Evolutionary conservation across 64 coral and sea anemone genomes (phyloP).

Genomic region (Catalaphyllia jardinei): DNA sequence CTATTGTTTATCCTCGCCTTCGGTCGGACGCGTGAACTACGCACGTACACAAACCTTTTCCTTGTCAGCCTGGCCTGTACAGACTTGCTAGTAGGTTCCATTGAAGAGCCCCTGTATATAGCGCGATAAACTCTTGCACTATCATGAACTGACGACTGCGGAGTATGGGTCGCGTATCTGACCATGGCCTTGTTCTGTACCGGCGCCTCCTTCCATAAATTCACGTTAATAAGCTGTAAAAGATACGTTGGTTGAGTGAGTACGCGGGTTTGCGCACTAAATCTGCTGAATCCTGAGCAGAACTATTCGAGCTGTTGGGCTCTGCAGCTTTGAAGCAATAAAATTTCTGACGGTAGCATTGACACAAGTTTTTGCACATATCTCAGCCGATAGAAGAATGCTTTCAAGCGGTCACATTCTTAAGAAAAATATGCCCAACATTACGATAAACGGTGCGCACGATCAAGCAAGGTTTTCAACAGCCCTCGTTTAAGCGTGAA

Average conservation of each 20-base stretch:
- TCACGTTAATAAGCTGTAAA: conserved; percentile 62
- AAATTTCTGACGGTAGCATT: too few species aligned
- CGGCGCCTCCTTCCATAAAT: conserved; percentile 41
- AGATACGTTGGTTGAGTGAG: conserved; percentile 42
- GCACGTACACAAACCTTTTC: conserved; percentile 38
- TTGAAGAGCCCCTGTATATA: conserved; percentile 53
- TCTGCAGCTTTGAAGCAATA: too few species aligned
- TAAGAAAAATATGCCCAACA: too few species aligned
- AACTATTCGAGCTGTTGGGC: too few species aligned
- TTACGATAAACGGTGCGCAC: too few species aligned
- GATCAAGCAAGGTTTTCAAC: too few species aligned
- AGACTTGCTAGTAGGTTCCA: conserved; percentile 46
- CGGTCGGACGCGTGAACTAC: conserved; percentile 28
- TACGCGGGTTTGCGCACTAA: too few species aligned
- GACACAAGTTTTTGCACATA: too few species aligned
- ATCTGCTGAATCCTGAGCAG: too few species aligned
- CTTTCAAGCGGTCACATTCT: too few species aligned
- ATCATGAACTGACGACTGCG: conserved; percentile 15
- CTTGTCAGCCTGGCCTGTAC: conserved; percentile 50
- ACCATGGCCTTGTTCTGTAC: conserved; percentile 62
- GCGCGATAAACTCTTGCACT: conserved; percentile 38
- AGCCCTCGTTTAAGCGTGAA: too few species aligned
- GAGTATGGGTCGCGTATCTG: conserved; percentile 38
- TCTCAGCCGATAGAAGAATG: too few species aligned
- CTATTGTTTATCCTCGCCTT: conserved; percentile 36